Conservation (phyloP, 2,113 vertebrate genomes). For the Daboia siamensis region DNA sequence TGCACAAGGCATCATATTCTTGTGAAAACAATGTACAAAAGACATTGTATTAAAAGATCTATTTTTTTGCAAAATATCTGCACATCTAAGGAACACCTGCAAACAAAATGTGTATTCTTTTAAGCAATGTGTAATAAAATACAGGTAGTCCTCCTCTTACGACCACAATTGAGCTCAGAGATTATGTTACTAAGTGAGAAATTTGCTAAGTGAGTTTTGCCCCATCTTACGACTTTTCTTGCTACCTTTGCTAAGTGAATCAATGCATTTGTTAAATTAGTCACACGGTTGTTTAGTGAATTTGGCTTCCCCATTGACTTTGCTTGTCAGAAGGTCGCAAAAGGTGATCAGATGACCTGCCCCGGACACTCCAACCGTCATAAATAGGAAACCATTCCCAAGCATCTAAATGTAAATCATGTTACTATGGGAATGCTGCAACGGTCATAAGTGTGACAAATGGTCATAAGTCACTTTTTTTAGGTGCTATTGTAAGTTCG, state of each 20-base stretch:
- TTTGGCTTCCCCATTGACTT: background rate
- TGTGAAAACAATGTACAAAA: background rate
- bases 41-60: background rate
- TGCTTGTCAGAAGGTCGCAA: background rate
- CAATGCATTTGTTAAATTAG: background rate
- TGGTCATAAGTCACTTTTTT: background rate
- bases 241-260: background rate
- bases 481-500: background rate
- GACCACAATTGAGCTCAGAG: background rate
- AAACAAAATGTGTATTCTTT: background rate
- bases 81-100: background rate
- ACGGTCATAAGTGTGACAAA: background rate
- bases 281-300: background rate
- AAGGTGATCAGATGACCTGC: background rate
- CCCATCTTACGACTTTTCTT: background rate
- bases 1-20: background rate
- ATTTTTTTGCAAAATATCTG: background rate
- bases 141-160: background rate
- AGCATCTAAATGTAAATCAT: background rate
- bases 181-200: background rate
- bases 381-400: background rate
- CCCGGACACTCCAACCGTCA: background rate
- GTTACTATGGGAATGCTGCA: background rate
- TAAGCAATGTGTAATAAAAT: background rate
- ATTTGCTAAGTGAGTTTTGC: background rate